phyloP scores from a whole-genome alignment of 1,140 invertebrate genomes.

The Meloidogyne floridensis region DNA sequence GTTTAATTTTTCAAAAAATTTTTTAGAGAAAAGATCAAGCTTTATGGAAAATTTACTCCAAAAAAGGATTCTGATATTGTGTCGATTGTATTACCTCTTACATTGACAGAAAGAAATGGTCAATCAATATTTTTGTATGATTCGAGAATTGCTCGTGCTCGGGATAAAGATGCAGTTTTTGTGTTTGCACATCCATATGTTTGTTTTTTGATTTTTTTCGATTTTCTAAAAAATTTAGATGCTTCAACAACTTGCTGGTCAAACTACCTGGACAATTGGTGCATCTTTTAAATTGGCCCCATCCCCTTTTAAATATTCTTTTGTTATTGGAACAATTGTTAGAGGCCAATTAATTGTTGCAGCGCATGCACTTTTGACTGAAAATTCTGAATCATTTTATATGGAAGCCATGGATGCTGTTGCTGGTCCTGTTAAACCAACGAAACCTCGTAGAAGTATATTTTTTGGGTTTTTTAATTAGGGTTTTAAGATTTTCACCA shows the following conservation, averaged over 20 bases:
- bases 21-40: neutral
- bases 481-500: too few relatives aligned
- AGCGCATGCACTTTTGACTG: neutral
- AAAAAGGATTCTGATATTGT: neutral
- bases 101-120: neutral
- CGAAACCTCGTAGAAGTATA: neutral
- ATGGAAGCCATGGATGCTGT: neutral
- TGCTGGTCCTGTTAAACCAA: neutral
- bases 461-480: too few relatives aligned
- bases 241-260: neutral
- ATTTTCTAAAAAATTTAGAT: neutral
- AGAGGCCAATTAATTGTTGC: slow-evolving; percentile 9
- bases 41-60: neutral
- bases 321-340: neutral
- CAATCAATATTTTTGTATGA: slow-evolving; percentile 11
- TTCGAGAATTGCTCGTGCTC: neutral
- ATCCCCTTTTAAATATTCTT: neutral
- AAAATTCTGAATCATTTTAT: neutral
- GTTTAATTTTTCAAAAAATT: too few relatives aligned
- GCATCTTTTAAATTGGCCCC: neutral
- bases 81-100: neutral
- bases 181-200: slow-evolving; percentile 17
- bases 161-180: neutral
- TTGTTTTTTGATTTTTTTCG: neutral
- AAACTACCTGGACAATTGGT: neutral